These are phyloP conservation scores for Passer domesticus DNA, from an alignment of 2,113 vertebrate genomes.

Conservation along the genomic window DNA sequence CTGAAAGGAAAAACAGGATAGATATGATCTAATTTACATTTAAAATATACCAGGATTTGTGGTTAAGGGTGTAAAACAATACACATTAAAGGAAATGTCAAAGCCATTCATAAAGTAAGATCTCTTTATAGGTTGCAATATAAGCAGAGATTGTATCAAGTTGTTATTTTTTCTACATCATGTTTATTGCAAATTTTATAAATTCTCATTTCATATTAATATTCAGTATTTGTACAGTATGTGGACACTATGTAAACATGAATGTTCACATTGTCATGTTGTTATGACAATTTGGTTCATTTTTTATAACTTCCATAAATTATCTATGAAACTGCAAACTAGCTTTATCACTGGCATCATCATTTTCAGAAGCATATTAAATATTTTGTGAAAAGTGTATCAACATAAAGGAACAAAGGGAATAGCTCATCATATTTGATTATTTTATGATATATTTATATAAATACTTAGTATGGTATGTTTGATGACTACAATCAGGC, in stretches of 20 bases:
- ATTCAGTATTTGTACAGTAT: slow-evolving; percentile 79
- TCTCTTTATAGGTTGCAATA: slow-evolving; percentile 43
- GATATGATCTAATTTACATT: slow-evolving; percentile 40
- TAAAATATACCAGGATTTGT: slow-evolving; percentile 48
- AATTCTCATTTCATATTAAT: slow-evolving; percentile 76
- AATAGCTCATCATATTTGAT: slow-evolving; percentile 71
- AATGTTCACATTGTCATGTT: slow-evolving; percentile 81
- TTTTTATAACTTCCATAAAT: slow-evolving; percentile 78
- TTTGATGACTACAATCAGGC: slow-evolving; percentile 57
- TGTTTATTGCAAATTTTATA: slow-evolving; percentile 59
- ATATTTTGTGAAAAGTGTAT: slow-evolving; percentile 74
- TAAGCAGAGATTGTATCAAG: slow-evolving; percentile 34
- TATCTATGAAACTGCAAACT: slow-evolving; percentile 79
- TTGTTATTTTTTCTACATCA: slow-evolving; percentile 51
- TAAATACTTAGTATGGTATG: slow-evolving; percentile 68
- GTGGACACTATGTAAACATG: slow-evolving; percentile 74
- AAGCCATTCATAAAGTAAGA: slow-evolving; percentile 54
- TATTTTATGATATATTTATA: slow-evolving; percentile 76
- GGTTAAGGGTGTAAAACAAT: slow-evolving; percentile 56
- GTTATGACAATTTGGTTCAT: slow-evolving; percentile 82
- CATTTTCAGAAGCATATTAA: slow-evolving; percentile 78
- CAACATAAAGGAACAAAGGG: slow-evolving; percentile 70
- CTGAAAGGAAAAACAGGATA: slow-evolving; percentile 7
- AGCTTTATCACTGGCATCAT: slow-evolving; percentile 76
- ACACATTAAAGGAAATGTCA: slow-evolving; percentile 53